Evolutionary conservation across 2,888 invertebrate species (phyloP), one percentile per base, ranked within the genome.

Genomic region (Melipona beecheii): DNA sequence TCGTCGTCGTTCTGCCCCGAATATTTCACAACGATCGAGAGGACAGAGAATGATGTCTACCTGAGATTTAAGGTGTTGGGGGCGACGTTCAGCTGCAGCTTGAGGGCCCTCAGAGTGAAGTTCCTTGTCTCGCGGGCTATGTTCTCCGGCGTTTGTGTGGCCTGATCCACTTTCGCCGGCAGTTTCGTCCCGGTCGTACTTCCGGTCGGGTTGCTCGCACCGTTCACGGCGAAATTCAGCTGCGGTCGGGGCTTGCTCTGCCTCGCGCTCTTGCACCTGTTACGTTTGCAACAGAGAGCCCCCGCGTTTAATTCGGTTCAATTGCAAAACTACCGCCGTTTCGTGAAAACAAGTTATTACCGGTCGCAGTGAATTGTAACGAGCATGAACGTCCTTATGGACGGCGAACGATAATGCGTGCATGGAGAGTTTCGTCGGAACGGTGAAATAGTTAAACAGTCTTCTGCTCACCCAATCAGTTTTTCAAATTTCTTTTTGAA

Each of bases 71-170:
- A 93, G 81, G 96, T 95, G 27, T 96, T 95, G 24, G 96, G 96
- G 68, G 95, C 94, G 70, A 96, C 96, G 90, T 95, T 96, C 49
- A 96, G 94, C 87, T 96, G 96, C 87, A 96, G 95, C 92, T 96
- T 96, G 85, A 96, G 95, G 73, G 96, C 95, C 86, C 95, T 95
- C 89, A 96, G 93, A 91, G 95, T 95, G 90, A 95, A 95, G 92
- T 96, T 96, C 85, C 96, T 94, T 11, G 97, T 97, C 93, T 97
- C 97, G 19, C 96, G 96, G 1, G 96, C 96, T 87, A 97, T 97
- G 94, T 96, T 97, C 72, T 96, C 96, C 2, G 96, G 97, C 3
- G 97, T 97, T 95, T 97, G 97, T 15, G 97, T 97, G 66, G 96
- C 96, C 86, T 97, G 96, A 92, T 97, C 96, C 84, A 96, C 95